Percentiles rank a stretch among this genome's conserved stretches.
Conservation (phyloP, 2,113 vertebrate species). For the Bombycilla garrulus region DNA sequence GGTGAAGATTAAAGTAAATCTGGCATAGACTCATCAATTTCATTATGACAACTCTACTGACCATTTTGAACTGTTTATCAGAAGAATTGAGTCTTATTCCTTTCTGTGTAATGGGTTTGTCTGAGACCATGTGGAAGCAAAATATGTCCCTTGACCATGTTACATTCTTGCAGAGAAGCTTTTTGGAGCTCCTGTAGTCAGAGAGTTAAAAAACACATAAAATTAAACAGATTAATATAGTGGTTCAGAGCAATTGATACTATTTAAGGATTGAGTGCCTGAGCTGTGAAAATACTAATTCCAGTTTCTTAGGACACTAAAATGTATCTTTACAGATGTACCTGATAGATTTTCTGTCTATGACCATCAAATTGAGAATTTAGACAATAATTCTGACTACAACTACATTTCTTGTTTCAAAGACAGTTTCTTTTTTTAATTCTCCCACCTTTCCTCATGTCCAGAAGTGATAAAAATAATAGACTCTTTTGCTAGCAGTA, state of each 20-base stretch:
- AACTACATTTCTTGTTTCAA: neutral
- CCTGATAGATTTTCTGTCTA: neutral
- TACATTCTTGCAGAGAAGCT: neutral
- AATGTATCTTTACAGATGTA: neutral
- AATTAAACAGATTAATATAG: neutral
- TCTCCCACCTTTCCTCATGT: neutral
- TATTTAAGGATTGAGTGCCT: neutral
- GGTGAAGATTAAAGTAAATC: neutral
- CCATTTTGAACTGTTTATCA: neutral
- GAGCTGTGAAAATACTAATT: neutral
- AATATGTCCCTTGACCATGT: neutral
- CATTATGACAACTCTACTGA: neutral
- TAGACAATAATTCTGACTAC: neutral
- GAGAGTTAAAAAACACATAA: neutral
- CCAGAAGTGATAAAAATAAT: neutral
- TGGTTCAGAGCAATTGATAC: neutral
- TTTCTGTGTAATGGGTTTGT: neutral
- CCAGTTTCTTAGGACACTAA: neutral
- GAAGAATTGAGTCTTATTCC: neutral
- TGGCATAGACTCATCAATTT: neutral
- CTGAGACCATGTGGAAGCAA: neutral
- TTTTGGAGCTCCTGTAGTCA: neutral
- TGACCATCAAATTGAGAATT: neutral
- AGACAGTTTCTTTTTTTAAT: neutral
- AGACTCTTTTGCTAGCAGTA: neutral